Evolutionary conservation across 64 coral and sea anemone species (phyloP).

Genomic region (Dendrophyllia cribrosa): DNA sequence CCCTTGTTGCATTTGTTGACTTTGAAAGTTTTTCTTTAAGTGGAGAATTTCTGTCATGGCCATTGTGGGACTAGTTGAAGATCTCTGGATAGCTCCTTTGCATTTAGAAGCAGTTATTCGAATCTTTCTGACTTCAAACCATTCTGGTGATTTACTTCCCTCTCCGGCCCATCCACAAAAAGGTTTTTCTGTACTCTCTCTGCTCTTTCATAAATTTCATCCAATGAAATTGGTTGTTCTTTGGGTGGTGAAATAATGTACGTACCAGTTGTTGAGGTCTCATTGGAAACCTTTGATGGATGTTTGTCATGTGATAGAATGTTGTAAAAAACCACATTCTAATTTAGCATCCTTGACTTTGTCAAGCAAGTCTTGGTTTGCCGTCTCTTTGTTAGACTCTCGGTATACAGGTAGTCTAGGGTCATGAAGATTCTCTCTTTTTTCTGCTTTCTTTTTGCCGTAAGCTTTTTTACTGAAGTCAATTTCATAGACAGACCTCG

Average conservation of each 20-base stretch:
- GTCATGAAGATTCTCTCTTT: conserved; percentile 36
- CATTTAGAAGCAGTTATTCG: too few species aligned
- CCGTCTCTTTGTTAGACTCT: conserved; percentile 22
- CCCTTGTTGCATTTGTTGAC: too few species aligned
- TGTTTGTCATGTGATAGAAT: conserved; percentile 36
- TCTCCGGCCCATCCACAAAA: conserved; percentile 15
- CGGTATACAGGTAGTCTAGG: conserved; percentile 47
- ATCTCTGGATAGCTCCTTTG: conserved; percentile 16
- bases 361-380: too few species aligned
- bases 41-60: too few species aligned
- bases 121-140: too few species aligned
- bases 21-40: conserved; percentile 25
- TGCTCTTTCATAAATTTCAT: too few species aligned
- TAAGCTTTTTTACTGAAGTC: conserved; percentile 66
- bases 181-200: too few species aligned
- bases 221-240: too few species aligned
- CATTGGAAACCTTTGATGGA: conserved; percentile 5
- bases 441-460: conserved; percentile 36
- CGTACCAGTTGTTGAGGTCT: too few species aligned
- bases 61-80: conserved; percentile 52
- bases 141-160: too few species aligned
- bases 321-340: conserved; percentile 60
- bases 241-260: too few species aligned
- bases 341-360: neutral
- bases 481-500: conserved; percentile 62